phyloP scores from a whole-genome alignment of 2,113 vertebrate genomes.

The Dermatemys mawii region DNA sequence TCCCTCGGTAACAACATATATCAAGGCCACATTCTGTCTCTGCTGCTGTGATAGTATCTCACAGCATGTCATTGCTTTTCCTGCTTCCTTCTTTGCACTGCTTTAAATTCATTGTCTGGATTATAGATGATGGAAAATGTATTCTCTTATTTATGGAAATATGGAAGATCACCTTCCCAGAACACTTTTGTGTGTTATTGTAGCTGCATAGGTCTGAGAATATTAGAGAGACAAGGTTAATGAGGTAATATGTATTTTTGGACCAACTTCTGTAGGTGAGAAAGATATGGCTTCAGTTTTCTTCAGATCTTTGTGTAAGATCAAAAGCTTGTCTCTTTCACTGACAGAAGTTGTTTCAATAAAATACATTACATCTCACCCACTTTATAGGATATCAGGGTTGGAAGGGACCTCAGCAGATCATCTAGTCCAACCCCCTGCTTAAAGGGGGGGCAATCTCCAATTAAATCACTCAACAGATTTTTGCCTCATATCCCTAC shows the following conservation, averaged over 20 bases:
- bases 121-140: background rate
- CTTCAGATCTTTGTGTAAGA: background rate
- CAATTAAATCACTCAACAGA: too few species aligned
- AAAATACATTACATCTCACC: background rate
- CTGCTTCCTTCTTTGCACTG: background rate
- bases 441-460: too few species aligned
- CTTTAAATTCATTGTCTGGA: background rate
- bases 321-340: background rate
- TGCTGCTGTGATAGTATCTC: background rate
- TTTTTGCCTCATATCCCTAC: too few species aligned
- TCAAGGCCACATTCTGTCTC: background rate
- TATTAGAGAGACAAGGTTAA: background rate
- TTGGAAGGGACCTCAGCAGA: too few species aligned
- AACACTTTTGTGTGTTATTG: background rate
- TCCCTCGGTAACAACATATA: background rate
- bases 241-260: background rate
- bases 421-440: too few species aligned
- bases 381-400: too few species aligned
- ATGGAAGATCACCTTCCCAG: background rate
- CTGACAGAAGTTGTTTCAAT: background rate
- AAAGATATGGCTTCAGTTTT: background rate
- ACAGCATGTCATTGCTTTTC: background rate
- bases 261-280: background rate
- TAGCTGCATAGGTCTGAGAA: background rate
- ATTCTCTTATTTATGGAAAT: background rate